A percentile compares a stretch with the other conserved stretches of the same genome.
Conservation (phyloP, 2,888 invertebrate species). For the Agapostemon virescens region DNA sequence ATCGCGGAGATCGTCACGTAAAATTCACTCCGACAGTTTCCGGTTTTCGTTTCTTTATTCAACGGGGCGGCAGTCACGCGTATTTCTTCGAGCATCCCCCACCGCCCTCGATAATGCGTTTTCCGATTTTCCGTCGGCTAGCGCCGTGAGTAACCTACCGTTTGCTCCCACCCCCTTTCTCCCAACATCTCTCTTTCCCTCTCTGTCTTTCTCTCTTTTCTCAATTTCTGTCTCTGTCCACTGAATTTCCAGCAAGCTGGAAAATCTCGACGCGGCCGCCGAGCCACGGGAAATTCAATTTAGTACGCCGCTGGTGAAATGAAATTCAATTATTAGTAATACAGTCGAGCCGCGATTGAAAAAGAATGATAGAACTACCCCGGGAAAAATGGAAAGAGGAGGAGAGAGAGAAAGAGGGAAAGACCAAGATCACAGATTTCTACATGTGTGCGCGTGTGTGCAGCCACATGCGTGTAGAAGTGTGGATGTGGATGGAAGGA, state of each 20-base stretch:
- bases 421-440: not conserved
- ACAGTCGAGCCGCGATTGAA: constrained; percentile 54
- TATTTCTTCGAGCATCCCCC: constrained; percentile 34
- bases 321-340: constrained; percentile 69
- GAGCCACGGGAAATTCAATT: constrained; percentile 60
- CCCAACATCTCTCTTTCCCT: not conserved
- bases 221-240: constrained; percentile 12
- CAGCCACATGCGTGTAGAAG: too few species aligned
- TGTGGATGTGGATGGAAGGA: not conserved
- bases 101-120: constrained; percentile 52
- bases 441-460: not conserved
- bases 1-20: not conserved
- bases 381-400: not conserved
- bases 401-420: not conserved
- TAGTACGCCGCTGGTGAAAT: constrained; percentile 56
- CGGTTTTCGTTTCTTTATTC: constrained; percentile 28
- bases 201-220: not conserved
- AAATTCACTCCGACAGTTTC: constrained; percentile 39
- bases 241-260: constrained; percentile 51
- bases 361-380: constrained; percentile 46
- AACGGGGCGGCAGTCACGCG: constrained; percentile 6
- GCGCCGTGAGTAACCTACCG: constrained; percentile 28
- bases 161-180: not conserved
- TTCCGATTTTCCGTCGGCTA: constrained; percentile 51
- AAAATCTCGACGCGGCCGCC: constrained; percentile 55